Evolutionary conservation across 1,140 invertebrate species (phyloP), one percentile per base, ranked within the genome.

Genomic region (Drosophila pandora): DNA sequence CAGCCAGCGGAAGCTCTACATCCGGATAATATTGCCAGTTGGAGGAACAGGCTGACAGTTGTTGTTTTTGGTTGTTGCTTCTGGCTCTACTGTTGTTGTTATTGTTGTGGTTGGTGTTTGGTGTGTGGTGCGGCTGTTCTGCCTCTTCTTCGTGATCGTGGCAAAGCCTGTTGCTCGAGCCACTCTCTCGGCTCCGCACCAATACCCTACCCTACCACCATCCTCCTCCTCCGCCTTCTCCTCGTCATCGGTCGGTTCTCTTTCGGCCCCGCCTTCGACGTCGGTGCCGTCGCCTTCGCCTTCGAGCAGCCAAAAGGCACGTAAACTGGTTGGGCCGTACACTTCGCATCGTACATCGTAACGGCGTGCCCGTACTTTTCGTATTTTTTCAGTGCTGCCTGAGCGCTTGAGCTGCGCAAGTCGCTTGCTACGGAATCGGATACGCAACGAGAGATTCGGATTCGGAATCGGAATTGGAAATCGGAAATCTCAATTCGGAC

Each of bases 1-100:
- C 69, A 34, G 60, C 41, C 83, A 79, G 78, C 84, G 84, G 84
- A 89, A 90, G 79, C 84, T 77, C 82, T 49, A 89, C 84, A 88
- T 89, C 84, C 84, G 84, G 84, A 88, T 76, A 90, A 68, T 64
- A 72, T 61, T 59, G 76, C 56, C 73, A 72, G 43, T 25, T 49
- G 60, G 17, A 17, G 58, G 17, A 12, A 21, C 43, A 47, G 43
- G 54, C 59, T 23, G 39, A 64, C 43, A 37, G 60, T 47, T 32
- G 41, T 45, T 62, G 37, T 8, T 17, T 17, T 17, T 17, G 37
- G 6, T 21, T 70, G 39, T 43, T 68, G 13, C 47, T 47, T 59
- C 32, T 30, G 25, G 32, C 53, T 28, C 5, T 25, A 30, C n/a
- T 61, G 48, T 43, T 69, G 22, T 57, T 68, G 25, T 34, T 65